Conservation (phyloP, 2,888 invertebrate genomes). For the Oeneis ivallda region DNA sequence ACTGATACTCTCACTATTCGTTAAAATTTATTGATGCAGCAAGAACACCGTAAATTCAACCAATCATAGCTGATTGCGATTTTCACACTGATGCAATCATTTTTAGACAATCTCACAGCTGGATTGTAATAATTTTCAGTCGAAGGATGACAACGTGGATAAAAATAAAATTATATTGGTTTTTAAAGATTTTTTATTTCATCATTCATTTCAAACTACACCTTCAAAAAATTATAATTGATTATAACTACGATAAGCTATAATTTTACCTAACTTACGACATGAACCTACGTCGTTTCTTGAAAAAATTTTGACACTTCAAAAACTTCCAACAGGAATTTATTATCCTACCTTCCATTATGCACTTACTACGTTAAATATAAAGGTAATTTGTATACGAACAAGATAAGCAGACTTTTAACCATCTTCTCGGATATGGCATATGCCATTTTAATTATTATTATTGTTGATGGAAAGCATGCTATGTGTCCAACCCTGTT, state of each 20-base stretch:
- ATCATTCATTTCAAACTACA: conserved; percentile 80
- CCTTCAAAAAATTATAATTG: conserved; percentile 77
- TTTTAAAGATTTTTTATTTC: conserved; percentile 65
- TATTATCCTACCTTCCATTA: conserved; percentile 66
- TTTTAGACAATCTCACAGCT: too few relatives aligned
- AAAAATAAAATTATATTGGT: background rate
- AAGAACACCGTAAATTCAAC: too few relatives aligned
- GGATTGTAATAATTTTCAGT: too few relatives aligned
- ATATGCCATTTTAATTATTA: background rate
- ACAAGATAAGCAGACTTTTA: conserved; percentile 28
- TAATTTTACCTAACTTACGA: conserved; percentile 74
- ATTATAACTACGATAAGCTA: conserved; percentile 80
- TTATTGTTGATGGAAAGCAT: too few relatives aligned
- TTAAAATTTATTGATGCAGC: too few relatives aligned
- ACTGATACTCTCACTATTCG: too few relatives aligned
- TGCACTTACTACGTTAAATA: conserved; percentile 64
- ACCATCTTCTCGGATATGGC: background rate
- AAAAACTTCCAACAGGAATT: conserved; percentile 65
- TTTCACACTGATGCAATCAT: too few relatives aligned
- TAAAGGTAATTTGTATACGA: conserved; percentile 36
- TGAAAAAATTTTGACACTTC: conserved; percentile 77
- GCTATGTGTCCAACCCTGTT: too few relatives aligned
- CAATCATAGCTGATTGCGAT: too few relatives aligned
- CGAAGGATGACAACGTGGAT: background rate
- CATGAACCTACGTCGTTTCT: conserved; percentile 62